Percentiles rank a stretch among this genome's conserved stretches.
These are phyloP conservation scores for Orius insidiosus DNA, from an alignment of 1,140 invertebrate genomes.

Conservation along the genomic window DNA sequence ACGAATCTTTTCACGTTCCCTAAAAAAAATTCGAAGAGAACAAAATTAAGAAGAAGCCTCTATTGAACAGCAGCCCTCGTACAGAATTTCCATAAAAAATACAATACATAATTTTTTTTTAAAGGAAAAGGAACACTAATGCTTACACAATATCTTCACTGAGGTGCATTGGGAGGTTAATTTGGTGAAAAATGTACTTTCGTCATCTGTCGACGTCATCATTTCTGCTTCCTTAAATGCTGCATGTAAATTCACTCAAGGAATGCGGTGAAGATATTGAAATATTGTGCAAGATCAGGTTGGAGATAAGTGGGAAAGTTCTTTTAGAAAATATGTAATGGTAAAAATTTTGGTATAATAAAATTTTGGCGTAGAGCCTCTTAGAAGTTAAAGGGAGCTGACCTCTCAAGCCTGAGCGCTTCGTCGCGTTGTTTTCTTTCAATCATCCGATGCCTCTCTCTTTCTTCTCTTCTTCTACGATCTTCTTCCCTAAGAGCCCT, in stretches of 20 bases:
- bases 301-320: background rate
- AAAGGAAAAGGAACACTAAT: background rate
- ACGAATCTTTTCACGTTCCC: constrained; percentile 57
- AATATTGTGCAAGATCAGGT: background rate
- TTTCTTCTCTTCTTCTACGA: constrained; percentile 49
- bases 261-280: background rate
- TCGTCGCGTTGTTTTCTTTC: constrained; percentile 64
- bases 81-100: background rate
- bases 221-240: background rate
- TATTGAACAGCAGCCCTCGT: background rate
- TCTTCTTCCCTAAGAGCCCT: constrained; percentile 54
- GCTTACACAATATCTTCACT: background rate
- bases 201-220: background rate
- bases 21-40: constrained; percentile 19
- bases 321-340: background rate
- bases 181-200: background rate
- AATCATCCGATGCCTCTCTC: constrained; percentile 52
- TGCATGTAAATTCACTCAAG: background rate
- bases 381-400: background rate
- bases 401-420: constrained; percentile 49
- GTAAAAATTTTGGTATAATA: constrained; percentile 1
- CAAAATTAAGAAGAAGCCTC: background rate
- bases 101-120: constrained; percentile 9
- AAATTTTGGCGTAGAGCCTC: constrained; percentile 1
- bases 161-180: background rate